These are phyloP conservation scores for Conus ventricosus DNA, from an alignment of 1,140 invertebrate species.

Conservation along the genomic window DNA sequence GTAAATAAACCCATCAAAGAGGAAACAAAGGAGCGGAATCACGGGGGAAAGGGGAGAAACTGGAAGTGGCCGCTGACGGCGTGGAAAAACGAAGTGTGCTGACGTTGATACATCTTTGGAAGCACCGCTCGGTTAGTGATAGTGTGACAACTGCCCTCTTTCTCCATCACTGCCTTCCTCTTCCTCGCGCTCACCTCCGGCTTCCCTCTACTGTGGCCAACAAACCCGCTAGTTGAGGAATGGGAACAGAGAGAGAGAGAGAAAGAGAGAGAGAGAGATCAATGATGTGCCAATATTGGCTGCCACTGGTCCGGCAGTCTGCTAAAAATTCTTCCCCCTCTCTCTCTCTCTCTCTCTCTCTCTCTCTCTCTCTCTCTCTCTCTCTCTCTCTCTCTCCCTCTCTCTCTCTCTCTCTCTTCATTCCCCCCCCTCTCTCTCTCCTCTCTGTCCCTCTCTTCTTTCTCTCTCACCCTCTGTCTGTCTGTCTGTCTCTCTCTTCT, in stretches of 20 bases:
- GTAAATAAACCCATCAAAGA: too few species aligned
- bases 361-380: conserved; percentile 3
- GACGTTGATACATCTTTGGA: too few species aligned
- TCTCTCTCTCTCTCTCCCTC: conserved; percentile 9
- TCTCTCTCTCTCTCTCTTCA: neutral
- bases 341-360: conserved; percentile 2
- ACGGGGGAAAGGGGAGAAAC: too few species aligned
- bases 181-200: neutral
- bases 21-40: too few species aligned
- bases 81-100: too few species aligned
- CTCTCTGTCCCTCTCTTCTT: neutral
- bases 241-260: conserved; percentile 20
- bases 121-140: too few species aligned
- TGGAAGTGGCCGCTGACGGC: too few species aligned
- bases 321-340: neutral
- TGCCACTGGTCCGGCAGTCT: neutral
- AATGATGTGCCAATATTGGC: neutral
- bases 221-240: too few species aligned
- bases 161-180: neutral
- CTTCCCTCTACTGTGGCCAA: too few species aligned
- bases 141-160: neutral
- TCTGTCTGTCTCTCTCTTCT: neutral
- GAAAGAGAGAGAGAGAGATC: conserved; percentile 13
- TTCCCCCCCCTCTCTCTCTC: neutral
- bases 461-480: too few species aligned